phyloP scores from a whole-genome alignment of 2,113 vertebrate species.

The Laticauda laticaudata region DNA sequence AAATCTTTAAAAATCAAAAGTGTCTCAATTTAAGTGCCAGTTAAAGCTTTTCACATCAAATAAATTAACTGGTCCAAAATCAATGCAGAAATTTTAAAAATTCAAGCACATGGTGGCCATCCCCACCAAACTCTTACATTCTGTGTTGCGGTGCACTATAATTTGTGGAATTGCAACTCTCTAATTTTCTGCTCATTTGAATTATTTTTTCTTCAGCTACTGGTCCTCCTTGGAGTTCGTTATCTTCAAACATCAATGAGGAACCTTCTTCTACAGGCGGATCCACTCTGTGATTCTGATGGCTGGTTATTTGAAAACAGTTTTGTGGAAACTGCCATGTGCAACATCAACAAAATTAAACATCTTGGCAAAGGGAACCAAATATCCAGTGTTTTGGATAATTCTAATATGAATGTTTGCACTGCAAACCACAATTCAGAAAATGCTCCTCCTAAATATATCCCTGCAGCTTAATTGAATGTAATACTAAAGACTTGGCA shows the following conservation, averaged over 20 bases:
- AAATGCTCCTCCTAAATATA: conserved; percentile 69
- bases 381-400: conserved; percentile 69
- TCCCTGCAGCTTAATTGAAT: conserved; percentile 50
- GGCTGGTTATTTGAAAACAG: conserved; percentile 85
- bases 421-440: conserved; percentile 76
- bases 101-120: background rate
- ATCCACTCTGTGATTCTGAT: conserved; percentile 79
- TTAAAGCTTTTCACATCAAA: background rate
- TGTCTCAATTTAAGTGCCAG: background rate
- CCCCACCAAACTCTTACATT: background rate
- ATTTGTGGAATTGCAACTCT: background rate
- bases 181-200: background rate
- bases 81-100: background rate
- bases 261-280: conserved; percentile 77
- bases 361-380: conserved; percentile 81
- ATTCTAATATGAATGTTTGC: conserved; percentile 78
- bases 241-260: conserved; percentile 88
- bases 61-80: background rate
- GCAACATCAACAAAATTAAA: conserved; percentile 82
- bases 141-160: background rate
- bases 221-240: conserved; percentile 81
- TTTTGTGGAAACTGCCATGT: conserved; percentile 83
- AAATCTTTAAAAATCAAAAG: background rate
- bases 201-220: conserved; percentile 68
- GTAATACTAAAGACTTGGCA: background rate